phyloP scores from a whole-genome alignment of 2,797 vertebrate genomes.

The Chaetophractus vellerosus region DNA sequence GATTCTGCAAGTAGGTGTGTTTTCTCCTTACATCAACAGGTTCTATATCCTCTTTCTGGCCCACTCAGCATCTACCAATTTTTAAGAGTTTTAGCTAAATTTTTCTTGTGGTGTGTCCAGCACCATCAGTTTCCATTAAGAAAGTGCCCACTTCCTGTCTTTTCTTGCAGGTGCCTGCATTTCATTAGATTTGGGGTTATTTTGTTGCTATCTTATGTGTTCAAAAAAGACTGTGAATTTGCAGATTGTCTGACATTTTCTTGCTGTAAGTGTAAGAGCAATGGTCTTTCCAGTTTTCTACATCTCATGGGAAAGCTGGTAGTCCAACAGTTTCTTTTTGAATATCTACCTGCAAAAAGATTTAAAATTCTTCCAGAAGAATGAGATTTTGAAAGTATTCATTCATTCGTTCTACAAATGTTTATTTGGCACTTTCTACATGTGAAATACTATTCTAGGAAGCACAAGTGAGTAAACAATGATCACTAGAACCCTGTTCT shows the following conservation, averaged over 20 bases:
- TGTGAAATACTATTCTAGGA: background rate
- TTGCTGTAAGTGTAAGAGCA: background rate
- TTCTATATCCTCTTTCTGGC: background rate
- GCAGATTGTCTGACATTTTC: background rate
- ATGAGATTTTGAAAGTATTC: background rate
- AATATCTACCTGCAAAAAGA: slow-evolving; percentile 19
- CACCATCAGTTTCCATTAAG: background rate
- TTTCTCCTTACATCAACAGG: too few relatives aligned
- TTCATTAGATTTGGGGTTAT: background rate
- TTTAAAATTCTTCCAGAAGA: background rate
- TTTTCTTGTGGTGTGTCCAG: background rate
- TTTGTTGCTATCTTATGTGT: background rate
- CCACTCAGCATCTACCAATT: background rate
- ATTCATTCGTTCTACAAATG: background rate
- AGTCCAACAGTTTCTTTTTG: background rate
- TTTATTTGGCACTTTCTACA: background rate
- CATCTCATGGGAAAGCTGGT: background rate
- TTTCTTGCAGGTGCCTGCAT: background rate
- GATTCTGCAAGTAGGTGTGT: background rate
- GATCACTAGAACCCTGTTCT: background rate
- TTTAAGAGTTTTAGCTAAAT: background rate
- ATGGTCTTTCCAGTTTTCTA: background rate
- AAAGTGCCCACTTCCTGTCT: background rate
- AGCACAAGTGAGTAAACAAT: background rate
- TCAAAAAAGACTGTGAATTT: background rate